phyloP scores from a whole-genome alignment of 2,888 invertebrate genomes.

The Leucoma salicis region DNA sequence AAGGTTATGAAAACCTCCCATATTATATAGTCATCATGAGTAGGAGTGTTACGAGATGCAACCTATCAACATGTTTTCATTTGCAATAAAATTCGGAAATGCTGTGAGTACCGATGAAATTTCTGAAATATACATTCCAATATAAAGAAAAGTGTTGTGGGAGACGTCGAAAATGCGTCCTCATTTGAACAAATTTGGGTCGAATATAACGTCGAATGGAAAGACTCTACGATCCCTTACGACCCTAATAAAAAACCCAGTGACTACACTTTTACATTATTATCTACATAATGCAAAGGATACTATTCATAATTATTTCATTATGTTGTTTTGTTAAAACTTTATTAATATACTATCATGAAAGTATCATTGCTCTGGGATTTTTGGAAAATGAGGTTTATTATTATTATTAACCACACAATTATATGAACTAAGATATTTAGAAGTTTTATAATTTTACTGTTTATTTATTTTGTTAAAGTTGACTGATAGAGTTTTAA shows the following conservation, averaged over 20 bases:
- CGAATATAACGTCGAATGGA: conserved; percentile 63
- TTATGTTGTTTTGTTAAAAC: not conserved
- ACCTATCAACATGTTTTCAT: conserved; percentile 46
- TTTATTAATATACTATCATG: too few species aligned
- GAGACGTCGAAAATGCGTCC: conserved; percentile 65
- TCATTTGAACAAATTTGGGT: conserved; percentile 70
- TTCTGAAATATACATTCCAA: conserved; percentile 65
- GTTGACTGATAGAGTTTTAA: too few species aligned
- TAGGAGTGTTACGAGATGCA: conserved; percentile 43
- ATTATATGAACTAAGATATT: too few species aligned
- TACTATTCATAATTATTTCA: conserved; percentile 4
- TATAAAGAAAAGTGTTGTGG: conserved; percentile 63
- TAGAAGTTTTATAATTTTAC: too few species aligned
- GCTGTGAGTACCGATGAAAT: conserved; percentile 48
- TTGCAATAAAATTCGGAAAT: conserved; percentile 51
- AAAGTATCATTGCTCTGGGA: too few species aligned
- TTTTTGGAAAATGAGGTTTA: too few species aligned
- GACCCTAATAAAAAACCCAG: conserved; percentile 61
- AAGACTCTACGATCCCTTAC: conserved; percentile 60
- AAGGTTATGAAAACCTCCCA: too few species aligned
- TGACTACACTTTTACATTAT: conserved; percentile 55
- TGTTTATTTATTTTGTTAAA: too few species aligned
- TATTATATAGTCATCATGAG: conserved; percentile 23
- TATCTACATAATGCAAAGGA: conserved; percentile 38
- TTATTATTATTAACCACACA: too few species aligned